A percentile compares a stretch with the other conserved stretches of the same genome.
Evolutionary conservation across 2,888 invertebrate species (phyloP).

Genomic region (Merodon equestris): DNA sequence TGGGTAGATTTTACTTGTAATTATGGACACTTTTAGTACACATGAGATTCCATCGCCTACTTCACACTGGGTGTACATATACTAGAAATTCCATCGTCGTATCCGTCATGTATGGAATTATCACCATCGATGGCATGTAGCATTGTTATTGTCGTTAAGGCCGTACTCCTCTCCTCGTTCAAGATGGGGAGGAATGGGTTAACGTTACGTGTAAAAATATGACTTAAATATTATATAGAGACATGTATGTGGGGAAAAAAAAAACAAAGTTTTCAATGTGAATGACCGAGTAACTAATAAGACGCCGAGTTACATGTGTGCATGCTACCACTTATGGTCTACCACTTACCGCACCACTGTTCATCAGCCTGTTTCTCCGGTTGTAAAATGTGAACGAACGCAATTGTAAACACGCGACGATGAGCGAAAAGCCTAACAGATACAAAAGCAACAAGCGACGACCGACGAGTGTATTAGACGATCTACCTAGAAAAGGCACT

Average conservation of each 20-base stretch:
- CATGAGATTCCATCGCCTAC: slow-evolving; percentile 32
- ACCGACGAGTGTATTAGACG: slow-evolving; percentile 32
- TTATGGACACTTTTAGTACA: slow-evolving; percentile 46
- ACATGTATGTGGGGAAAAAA: background rate
- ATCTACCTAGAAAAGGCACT: slow-evolving; percentile 26
- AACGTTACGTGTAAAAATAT: slow-evolving; percentile 30
- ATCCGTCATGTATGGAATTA: background rate
- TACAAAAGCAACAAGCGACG: slow-evolving; percentile 8
- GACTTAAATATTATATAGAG: too few species aligned
- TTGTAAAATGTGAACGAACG: slow-evolving; percentile 62
- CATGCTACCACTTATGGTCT: slow-evolving; percentile 8
- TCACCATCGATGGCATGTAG: slow-evolving; percentile 22
- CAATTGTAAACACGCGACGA: slow-evolving; percentile 68
- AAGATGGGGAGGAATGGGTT: slow-evolving; percentile 39
- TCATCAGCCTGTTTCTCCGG: background rate
- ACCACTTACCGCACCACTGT: too few species aligned
- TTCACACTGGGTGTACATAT: background rate
- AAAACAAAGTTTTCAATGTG: slow-evolving; percentile 54
- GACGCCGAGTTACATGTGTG: slow-evolving; percentile 58
- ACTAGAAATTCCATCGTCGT: slow-evolving; percentile 9
- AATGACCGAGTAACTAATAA: slow-evolving; percentile 67
- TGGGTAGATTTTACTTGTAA: slow-evolving; percentile 44
- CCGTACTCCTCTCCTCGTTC: slow-evolving; percentile 11
- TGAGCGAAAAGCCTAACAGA: slow-evolving; percentile 36
- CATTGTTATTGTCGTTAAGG: slow-evolving; percentile 21